Percentiles rank a stretch among this genome's conserved stretches.
Conservation (phyloP, 1,140 invertebrate genomes). For the Dendrolimus kikuchii region DNA sequence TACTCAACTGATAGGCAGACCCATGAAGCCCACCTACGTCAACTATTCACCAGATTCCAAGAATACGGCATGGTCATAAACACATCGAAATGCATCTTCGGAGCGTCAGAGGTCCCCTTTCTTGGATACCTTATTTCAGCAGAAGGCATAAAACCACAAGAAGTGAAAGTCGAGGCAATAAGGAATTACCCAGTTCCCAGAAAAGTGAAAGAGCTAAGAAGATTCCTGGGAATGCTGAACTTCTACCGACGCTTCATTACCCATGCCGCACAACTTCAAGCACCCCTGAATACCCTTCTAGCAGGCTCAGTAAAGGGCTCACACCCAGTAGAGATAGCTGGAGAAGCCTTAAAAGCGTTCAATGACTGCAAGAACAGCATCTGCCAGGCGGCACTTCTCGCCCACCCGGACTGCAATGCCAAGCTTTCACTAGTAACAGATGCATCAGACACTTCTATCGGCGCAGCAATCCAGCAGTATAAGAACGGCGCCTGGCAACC, state of each 20-base stretch:
- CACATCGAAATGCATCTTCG: constrained; percentile 7
- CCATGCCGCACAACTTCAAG: no score
- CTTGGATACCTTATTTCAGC: constrained; percentile 2
- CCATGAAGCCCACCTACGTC: constrained; percentile 5
- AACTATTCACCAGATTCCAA: constrained; percentile 7
- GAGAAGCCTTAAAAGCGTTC: background rate
- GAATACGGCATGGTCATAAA: constrained; percentile 5
- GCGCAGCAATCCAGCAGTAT: constrained; percentile 1
- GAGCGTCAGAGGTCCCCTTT: constrained; percentile 3
- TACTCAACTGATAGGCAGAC: constrained; percentile 5
- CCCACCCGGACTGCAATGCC: background rate
- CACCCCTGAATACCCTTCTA: no score
- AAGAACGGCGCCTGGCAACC: constrained; percentile 1
- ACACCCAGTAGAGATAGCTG: no score
- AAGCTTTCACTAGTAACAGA: background rate
- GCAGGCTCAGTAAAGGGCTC: no score
- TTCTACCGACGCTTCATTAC: no score
- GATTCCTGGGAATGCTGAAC: constrained; percentile 2
- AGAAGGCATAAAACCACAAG: constrained; percentile 2
- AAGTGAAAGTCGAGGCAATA: no score
- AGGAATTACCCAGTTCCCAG: no score
- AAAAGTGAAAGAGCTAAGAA: no score
- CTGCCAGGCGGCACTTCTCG: background rate
- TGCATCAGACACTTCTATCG: constrained; percentile 3
- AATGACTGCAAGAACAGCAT: background rate